These are phyloP conservation scores for Cinara cedri DNA, from an alignment of 2,888 invertebrate genomes.

Conservation along the genomic window DNA sequence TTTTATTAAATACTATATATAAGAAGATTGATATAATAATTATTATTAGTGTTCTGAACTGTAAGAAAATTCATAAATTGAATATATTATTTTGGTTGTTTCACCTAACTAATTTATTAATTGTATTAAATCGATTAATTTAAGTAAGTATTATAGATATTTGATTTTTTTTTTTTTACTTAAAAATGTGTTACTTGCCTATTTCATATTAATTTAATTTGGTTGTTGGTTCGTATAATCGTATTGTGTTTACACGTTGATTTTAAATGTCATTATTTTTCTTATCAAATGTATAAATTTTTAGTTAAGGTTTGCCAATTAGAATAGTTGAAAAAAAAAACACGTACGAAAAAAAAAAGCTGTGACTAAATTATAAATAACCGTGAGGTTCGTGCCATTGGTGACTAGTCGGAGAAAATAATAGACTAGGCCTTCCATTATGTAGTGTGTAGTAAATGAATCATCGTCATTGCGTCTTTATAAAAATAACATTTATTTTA, in stretches of 20 bases:
- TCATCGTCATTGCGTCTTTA: constrained; percentile 1
- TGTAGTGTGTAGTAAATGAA: background rate
- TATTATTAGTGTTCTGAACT: too few species aligned
- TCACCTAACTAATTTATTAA: too few species aligned
- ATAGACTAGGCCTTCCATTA: constrained; percentile 27
- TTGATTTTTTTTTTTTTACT: too few species aligned
- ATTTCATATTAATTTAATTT: background rate
- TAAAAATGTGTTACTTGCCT: too few species aligned
- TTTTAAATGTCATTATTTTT: background rate
- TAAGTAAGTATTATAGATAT: too few species aligned
- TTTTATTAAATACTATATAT: too few species aligned
- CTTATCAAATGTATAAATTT: background rate
- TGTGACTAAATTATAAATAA: constrained; percentile 39
- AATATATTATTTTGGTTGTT: too few species aligned
- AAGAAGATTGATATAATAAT: too few species aligned
- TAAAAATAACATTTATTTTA: constrained; percentile 2
- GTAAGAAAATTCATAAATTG: too few species aligned
- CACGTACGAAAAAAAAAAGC: background rate
- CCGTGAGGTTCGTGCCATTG: constrained; percentile 8
- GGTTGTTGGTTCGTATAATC: too few species aligned
- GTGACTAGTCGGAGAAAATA: constrained; percentile 21
- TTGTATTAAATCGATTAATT: too few species aligned
- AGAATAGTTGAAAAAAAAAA: constrained; percentile 18
- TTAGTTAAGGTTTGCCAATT: background rate
- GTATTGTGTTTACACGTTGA: background rate